Base-by-base conservation (phyloP, 2,797 vertebrate species). In the Hydrolagus colliei region DNA sequence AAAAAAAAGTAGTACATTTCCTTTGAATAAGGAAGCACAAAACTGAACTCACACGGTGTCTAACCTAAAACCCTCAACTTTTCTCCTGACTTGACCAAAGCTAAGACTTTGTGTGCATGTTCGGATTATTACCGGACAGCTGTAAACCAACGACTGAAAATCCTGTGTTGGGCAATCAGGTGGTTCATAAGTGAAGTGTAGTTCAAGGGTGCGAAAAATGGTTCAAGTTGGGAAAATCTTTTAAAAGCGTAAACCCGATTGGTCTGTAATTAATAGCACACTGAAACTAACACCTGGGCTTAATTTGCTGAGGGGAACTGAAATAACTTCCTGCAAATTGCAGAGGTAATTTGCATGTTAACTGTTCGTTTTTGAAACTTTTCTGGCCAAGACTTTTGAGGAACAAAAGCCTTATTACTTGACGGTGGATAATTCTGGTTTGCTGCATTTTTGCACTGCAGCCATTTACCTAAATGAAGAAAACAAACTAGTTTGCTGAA, bases 261-360 rank as follows among this genome's bases (percentile, higher is more conserved):
- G 65, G 79, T 84, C 65, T 90, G 90, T 91, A 91, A 92, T 91
- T 88, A 90, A 90, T 90, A 91, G 90, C 89, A 18, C 27, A 90
- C 88, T 89, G 88, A 92, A 89, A 90, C 88, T 86, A 88, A 90
- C 92, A 93, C 92, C 93, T 94, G 92, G 92, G 90, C 87, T 91
- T 71, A 86, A 84, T 73, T 88, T 63, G 86, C 86, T 87, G 87
- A 86, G 41, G 89, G 89, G 77, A 89, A 89, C 89, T 86, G 87
- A 91, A 90, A 90, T 92, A 90, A 89, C 92, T 91, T 92, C 93
- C 88, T 88, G 87, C 89, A 84, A 85, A 78, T 86, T 88, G 90
- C 87, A 88, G 89, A 90, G 89, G 90, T 89, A 86, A 89, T 95
- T 95, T 95, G 92, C 94, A 95, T 94, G 91, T 95, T 95, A 95